Base-by-base conservation (phyloP, 1,140 invertebrate genomes). In the Scaptomyza graminum region DNA sequence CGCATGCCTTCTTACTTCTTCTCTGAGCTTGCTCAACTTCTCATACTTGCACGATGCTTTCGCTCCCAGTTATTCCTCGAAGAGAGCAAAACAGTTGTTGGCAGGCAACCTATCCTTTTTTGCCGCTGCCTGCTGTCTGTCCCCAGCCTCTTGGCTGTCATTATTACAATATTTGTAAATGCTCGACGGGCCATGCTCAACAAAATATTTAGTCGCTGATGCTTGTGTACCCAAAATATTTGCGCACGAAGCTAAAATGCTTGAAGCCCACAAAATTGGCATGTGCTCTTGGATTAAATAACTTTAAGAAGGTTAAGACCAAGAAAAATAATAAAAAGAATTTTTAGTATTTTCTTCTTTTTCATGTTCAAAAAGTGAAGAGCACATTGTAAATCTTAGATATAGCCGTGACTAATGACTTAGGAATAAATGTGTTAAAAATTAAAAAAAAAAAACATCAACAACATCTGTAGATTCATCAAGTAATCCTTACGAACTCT, bases 151-250 rank as follows among this genome's bases (percentile, higher is more conserved):
- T 69, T 52, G 37, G 31, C 78, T 81, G 68, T 81, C 79, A 81
- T 82, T 82, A 83, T 82, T 83, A 71, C 70, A 82, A 83, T 82
- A 80, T 79, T 83, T 83, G 74, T 74, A 50, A 83, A 83, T 74
- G 79, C 64, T 66, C 61, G 71, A 76, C 77, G 60, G 71, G 60
- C 65, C 77, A 71, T 72, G 76, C 6, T 34, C 49, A 74, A 73
- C 68, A 64, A 77, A 76, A 64, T 80, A 72, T 77, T 81, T 79
- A 79, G 71, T 61, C 60, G 60, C 76, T 68, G 3, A n/a, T 41
- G 37, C 71, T 77, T 78, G 74, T 77, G 68, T 80, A 73, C 57
- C 66, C 13, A 71, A 68, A 77, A 82, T 80, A 77, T 80, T 65
- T 81, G 79, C 79, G 37, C 62, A 74, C 70, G 74, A 79, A 74